Conservation (phyloP, 2,888 invertebrate species). For the Netelia inedita region DNA sequence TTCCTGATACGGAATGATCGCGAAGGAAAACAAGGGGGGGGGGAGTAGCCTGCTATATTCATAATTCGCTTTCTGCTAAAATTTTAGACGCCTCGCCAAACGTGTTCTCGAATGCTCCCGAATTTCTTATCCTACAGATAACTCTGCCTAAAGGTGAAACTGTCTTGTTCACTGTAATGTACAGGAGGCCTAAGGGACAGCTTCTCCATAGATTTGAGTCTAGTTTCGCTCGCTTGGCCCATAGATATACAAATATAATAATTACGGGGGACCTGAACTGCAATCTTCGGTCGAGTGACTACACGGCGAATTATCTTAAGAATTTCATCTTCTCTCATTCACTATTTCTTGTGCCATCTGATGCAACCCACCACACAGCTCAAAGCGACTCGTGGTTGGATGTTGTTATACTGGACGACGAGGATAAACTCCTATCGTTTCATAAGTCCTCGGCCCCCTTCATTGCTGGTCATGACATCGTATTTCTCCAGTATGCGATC, state of each 20-base stretch:
- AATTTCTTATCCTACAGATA: constrained; percentile 9
- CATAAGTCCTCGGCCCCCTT: neutral
- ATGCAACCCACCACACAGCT: constrained; percentile 1
- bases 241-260: neutral
- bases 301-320: neutral
- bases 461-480: constrained; percentile 25
- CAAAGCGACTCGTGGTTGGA: neutral
- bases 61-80: constrained; percentile 6
- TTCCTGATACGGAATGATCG: constrained; percentile 28
- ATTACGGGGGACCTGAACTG: neutral
- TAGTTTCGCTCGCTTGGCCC: neutral
- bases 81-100: neutral
- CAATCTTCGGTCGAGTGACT: neutral
- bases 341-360: neutral
- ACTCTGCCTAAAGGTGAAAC: too few relatives aligned
- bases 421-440: neutral
- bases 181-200: constrained; percentile 10
- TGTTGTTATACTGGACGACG: neutral
- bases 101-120: constrained; percentile 23
- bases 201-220: neutral
- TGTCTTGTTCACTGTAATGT: neutral
- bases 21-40: constrained; percentile 21
- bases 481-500: neutral
- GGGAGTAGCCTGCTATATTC: constrained; percentile 24
- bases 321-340: neutral